Evolutionary conservation across 1,140 invertebrate genomes (phyloP), one percentile per base, ranked within the genome.

Genomic region (Pseudoatta argentina): DNA sequence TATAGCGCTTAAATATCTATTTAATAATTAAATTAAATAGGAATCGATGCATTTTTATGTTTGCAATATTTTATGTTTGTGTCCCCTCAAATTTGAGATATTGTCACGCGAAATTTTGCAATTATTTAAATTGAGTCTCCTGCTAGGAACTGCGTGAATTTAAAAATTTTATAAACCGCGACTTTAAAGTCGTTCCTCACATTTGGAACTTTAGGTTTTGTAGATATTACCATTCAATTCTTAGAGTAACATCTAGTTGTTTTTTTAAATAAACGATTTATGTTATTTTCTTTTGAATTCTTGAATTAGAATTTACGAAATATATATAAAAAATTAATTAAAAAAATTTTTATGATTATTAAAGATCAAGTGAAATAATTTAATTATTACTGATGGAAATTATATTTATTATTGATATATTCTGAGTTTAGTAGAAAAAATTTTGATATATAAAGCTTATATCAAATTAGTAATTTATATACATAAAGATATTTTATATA

Each of bases 141-240:
- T 24, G 55, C 14, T 73, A 83, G 39, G 7, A 61, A 75, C 7
- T 57, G 5, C 79, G 78, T 12, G 1, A 72, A 48, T 7, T 82
- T 48, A 30, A 6, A 24, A 24, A 24, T 24, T 24, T 24, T 24
- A 24, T 24, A 24, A 24, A 24, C 7, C 7, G 24, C 21, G n/a
- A 44, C 71, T 71, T 57, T 24, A 14, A 30, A 34, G 1, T 53
- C 30, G 8, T 39, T 21, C 5, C 12, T 44, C 7, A 7, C 12
- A 53, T 14, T 78, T 48, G 24, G 8, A 61, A 72, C 24, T 72
- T 57, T 30, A 57, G 2, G 10, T 27, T 14, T 57, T 27, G 24
- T 66, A 44, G 39, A 44, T 44, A 12, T 21, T 67, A 53, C 53
- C 6, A n/a, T 53, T 66, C 61, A 48, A 51, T 8, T 76, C 30